These are phyloP conservation scores for Dysidea cf. avara DNA, from an alignment of 37 sponge, comb jelly and placozoan species.

Conservation along the genomic window DNA sequence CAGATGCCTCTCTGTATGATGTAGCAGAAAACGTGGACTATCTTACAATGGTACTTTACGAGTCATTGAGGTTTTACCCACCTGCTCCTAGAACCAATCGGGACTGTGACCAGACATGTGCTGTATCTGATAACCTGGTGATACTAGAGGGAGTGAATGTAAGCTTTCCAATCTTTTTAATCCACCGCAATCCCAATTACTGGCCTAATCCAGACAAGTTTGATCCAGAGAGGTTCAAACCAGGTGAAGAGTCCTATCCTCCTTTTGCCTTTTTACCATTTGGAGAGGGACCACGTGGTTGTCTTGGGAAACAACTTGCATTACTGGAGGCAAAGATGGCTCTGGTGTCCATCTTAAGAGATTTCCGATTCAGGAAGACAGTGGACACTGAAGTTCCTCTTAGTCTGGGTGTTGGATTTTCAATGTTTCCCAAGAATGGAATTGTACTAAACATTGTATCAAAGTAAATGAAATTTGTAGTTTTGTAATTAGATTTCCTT, in stretches of 20 bases:
- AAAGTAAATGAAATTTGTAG: no score
- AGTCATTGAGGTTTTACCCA: no score
- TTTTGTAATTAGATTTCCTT: no score
- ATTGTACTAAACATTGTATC: no score
- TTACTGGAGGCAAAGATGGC: constrained; percentile 77
- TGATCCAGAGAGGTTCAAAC: constrained; percentile 71
- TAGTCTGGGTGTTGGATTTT: no score
- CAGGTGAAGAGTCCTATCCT: no score
- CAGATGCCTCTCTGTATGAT: no score
- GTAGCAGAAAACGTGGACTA: constrained; percentile 64
- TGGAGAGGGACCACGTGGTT: no score
- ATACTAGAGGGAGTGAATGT: constrained; percentile 43
- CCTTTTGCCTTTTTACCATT: constrained; percentile 39
- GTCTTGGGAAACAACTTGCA: constrained; percentile 85
- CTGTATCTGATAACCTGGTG: constrained; percentile 5
- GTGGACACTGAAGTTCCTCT: constrained; percentile 52
- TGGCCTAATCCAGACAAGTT: constrained; percentile 80
- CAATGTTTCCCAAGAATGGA: no score
- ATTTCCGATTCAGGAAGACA: constrained; percentile 42
- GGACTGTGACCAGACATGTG: constrained; percentile 4
- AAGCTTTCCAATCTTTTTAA: constrained; percentile 28
- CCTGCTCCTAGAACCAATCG: constrained; percentile 40
- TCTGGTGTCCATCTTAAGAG: constrained; percentile 45
- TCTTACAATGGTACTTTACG: constrained; percentile 68
- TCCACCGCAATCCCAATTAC: constrained; percentile 68